These are phyloP conservation scores for Rhagoletis pomonella DNA, from an alignment of 1,140 invertebrate genomes.

Conservation along the genomic window DNA sequence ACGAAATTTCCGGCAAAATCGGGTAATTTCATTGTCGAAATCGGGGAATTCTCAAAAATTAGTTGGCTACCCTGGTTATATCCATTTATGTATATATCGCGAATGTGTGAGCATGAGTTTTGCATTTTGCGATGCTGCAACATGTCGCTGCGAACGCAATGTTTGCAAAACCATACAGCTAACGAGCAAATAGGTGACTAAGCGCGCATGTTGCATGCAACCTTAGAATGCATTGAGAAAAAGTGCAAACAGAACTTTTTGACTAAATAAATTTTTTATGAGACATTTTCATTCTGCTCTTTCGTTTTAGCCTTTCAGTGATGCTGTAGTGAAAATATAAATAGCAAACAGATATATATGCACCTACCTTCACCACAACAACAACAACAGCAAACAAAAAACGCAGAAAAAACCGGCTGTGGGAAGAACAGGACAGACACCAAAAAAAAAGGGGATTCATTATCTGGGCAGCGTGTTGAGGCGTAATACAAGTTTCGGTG, in stretches of 20 bases:
- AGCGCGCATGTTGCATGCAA: slow-evolving; percentile 31
- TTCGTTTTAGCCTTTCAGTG: neutral
- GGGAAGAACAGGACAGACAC: neutral
- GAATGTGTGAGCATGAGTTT: neutral
- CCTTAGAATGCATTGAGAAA: neutral
- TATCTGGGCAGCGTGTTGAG: neutral
- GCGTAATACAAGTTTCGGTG: neutral
- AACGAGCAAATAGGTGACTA: slow-evolving; percentile 11
- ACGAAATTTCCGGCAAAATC: no score
- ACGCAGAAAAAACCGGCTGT: neutral
- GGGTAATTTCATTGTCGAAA: no score
- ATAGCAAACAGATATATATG: no score
- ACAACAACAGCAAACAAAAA: neutral
- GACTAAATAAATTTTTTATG: neutral
- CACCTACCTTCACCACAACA: no score
- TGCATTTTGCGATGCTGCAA: slow-evolving; percentile 24
- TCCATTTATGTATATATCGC: no score
- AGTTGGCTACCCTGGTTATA: no score
- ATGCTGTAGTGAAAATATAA: neutral
- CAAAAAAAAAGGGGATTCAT: neutral
- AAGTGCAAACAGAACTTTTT: neutral
- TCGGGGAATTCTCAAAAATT: no score
- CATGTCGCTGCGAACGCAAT: neutral
- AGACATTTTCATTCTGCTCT: neutral
- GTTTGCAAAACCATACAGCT: neutral